Evolutionary conservation across 1,140 invertebrate genomes (phyloP).

Genomic region (Oscheius sp.): DNA sequence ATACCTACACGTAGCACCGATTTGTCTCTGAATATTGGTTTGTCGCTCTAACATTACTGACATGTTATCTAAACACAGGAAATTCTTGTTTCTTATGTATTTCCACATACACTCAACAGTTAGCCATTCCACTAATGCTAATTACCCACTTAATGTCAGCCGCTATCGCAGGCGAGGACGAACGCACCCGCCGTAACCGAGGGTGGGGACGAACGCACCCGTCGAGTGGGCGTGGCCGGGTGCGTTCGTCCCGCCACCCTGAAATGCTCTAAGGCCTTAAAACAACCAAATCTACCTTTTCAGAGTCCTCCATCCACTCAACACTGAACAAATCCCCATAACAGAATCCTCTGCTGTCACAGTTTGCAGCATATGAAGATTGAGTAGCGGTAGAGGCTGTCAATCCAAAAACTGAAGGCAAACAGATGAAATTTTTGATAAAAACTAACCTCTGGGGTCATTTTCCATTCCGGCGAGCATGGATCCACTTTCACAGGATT

Average conservation of each 20-base stretch:
- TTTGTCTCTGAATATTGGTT: no score
- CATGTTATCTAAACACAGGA: no score
- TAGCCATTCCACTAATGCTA: no score
- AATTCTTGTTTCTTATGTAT: no score
- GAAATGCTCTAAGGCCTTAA: background rate
- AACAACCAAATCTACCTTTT: constrained; percentile 62
- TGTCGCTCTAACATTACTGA: no score
- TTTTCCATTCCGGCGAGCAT: constrained; percentile 68
- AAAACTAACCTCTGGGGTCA: constrained; percentile 65
- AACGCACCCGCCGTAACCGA: background rate
- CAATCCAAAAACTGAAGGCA: constrained; percentile 68
- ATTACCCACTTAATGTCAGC: no score
- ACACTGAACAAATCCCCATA: constrained; percentile 61
- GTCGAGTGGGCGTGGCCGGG: no score
- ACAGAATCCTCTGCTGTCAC: constrained; percentile 10
- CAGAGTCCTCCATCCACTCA: constrained; percentile 70
- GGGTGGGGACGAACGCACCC: background rate
- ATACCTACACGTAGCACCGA: no score
- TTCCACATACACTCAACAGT: background rate
- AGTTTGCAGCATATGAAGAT: constrained; percentile 16
- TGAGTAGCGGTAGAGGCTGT: constrained; percentile 69
- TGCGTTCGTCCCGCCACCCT: no score
- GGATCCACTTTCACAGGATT: constrained; percentile 71
- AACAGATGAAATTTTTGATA: background rate
- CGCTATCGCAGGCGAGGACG: no score